These are phyloP conservation scores for Diadema setosum DNA, from an alignment of 35 echinoderm and acorn worm genomes.

Conservation along the genomic window DNA sequence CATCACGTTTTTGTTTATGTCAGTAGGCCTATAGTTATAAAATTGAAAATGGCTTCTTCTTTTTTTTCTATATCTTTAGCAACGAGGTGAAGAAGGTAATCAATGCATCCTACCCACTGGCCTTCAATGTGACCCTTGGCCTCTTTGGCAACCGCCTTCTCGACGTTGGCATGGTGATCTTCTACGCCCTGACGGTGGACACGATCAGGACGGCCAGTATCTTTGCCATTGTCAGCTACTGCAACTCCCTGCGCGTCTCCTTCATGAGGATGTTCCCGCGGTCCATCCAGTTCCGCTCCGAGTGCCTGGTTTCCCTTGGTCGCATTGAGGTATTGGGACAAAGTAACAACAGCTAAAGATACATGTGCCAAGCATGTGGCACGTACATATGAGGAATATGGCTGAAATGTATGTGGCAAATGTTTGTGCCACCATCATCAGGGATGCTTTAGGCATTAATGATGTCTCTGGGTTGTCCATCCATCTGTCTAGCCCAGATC, in stretches of 20 bases:
- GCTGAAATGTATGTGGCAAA: no score
- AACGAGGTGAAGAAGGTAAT: background rate
- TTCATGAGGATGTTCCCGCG: background rate
- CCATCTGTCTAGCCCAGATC: no score
- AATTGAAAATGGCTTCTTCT: background rate
- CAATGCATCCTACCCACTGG: background rate
- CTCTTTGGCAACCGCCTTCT: conserved; percentile 34
- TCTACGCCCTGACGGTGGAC: conserved; percentile 6
- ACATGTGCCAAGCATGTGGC: no score
- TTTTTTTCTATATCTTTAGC: background rate
- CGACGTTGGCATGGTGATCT: conserved; percentile 15
- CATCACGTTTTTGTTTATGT: no score
- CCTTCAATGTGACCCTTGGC: conserved; percentile 4
- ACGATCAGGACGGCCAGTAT: background rate
- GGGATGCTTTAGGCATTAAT: no score
- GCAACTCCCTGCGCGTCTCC: background rate
- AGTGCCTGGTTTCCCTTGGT: background rate
- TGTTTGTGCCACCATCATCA: no score
- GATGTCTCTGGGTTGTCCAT: no score
- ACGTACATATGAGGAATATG: no score
- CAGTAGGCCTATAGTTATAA: no score
- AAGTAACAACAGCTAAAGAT: no score
- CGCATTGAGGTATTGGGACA: conserved; percentile 41
- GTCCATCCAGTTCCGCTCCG: conserved; percentile 19
- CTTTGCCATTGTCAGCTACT: background rate